A percentile compares a stretch with the other conserved stretches of the same genome.
phyloP scores from a whole-genome alignment of 2,888 invertebrate genomes.

The Nysson spinosus region DNA sequence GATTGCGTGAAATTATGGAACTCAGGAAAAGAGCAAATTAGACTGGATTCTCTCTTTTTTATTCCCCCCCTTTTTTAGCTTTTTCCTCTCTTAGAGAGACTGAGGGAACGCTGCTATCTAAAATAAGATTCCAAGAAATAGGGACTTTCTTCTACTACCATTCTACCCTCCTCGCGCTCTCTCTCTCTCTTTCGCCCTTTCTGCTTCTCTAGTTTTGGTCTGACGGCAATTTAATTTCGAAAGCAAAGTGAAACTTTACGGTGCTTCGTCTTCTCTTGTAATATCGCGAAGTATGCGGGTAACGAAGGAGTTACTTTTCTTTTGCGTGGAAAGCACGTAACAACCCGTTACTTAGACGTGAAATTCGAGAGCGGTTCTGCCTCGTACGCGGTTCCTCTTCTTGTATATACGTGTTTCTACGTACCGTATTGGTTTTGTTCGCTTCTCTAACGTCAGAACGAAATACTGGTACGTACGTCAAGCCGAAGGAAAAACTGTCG shows the following conservation, averaged over 20 bases:
- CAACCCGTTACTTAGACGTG: constrained; percentile 1
- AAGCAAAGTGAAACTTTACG: constrained; percentile 30
- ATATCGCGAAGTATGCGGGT: constrained; percentile 40
- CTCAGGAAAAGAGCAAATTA: constrained; percentile 25
- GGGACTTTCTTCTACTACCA: constrained; percentile 1
- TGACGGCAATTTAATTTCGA: constrained; percentile 41
- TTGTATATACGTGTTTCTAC: too few relatives aligned
- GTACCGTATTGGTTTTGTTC: constrained; percentile 4
- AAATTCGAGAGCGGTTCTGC: constrained; percentile 13
- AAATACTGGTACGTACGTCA: too few relatives aligned
- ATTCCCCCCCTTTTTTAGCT: background rate
- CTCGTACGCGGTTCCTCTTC: background rate
- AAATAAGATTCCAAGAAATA: constrained; percentile 18
- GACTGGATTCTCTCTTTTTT: constrained; percentile 5
- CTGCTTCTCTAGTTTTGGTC: background rate
- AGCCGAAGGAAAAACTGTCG: too few relatives aligned
- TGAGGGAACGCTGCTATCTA: constrained; percentile 8
- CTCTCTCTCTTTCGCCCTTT: too few relatives aligned
- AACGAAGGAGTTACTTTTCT: constrained; percentile 27
- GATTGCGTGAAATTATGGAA: constrained; percentile 24
- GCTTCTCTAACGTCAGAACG: too few relatives aligned
- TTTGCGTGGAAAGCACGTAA: background rate
- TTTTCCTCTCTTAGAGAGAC: background rate
- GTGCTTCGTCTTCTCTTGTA: constrained; percentile 16
- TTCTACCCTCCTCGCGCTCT: too few relatives aligned